Percentiles rank a stretch among this genome's conserved stretches.
Conservation (phyloP, 2,888 invertebrate genomes). For the Lissocephala sabroskyi region DNA sequence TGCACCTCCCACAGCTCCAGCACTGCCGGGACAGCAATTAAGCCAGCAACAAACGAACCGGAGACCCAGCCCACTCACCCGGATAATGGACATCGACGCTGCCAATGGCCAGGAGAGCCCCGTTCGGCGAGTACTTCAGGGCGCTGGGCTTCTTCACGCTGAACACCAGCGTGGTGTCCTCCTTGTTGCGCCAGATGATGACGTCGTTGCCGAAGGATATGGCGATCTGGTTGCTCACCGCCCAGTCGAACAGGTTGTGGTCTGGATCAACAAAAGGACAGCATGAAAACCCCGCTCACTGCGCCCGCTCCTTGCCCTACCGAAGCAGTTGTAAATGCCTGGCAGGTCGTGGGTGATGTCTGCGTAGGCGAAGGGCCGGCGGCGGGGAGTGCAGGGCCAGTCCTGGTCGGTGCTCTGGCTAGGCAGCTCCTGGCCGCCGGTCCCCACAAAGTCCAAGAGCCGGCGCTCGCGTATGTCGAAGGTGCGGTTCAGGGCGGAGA, state of each 20-base stretch:
- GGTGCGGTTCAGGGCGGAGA: conserved; percentile 33
- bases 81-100: conserved; percentile 48
- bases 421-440: conserved; percentile 4
- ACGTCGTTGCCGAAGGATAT: conserved; percentile 67
- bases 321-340: conserved; percentile 29
- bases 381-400: conserved; percentile 68
- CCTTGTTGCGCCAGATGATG: conserved; percentile 64
- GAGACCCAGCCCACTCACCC: conserved; percentile 28
- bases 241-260: conserved; percentile 69
- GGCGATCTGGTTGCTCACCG: conserved; percentile 62
- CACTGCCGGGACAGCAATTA: conserved; percentile 34
- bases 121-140: conserved; percentile 63
- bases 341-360: conserved; percentile 69
- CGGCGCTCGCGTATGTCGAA: conserved; percentile 47
- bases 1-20: conserved; percentile 65
- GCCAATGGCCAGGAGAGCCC: conserved; percentile 65
- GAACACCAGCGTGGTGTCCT: conserved; percentile 61
- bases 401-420: conserved; percentile 40
- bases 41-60: neutral
- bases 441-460: conserved; percentile 47
- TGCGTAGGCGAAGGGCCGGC: conserved; percentile 54
- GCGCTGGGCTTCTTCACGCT: conserved; percentile 49
- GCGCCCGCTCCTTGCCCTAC: no score
- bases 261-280: conserved; percentile 29
- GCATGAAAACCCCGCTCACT: no score